Evolutionary conservation across 1,140 invertebrate species (phyloP), one percentile per base, ranked within the genome.

Genomic region (Trissolcus basalis): DNA sequence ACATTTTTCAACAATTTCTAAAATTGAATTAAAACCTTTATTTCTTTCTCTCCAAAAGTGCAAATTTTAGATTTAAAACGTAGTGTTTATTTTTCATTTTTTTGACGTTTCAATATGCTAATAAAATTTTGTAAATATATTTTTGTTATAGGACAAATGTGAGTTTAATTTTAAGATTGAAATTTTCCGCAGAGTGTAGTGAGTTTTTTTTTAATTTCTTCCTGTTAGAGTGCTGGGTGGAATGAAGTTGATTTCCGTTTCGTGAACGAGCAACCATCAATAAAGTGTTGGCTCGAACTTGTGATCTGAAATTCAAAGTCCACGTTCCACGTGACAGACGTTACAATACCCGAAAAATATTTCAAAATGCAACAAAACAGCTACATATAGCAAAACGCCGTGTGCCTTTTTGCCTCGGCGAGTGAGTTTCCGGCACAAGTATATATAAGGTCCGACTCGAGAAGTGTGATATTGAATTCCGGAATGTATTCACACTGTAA

Each of bases 381-480:
- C 10, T 16, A 58, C 58, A 64, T n/a, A n/a, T 4, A 2, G 36
- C 9, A 39, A 9, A 39, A 39, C 9, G 9, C 36, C n/a, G 9
- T 13, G 35, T 61, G 43, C 56, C 33, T 53, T 4, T 65, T 12
- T 27, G 4, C 7, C 11, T n/a, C 10, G 15, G 50, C 14, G 47
- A 61, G 59, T 19, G 43, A 69, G 72, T 76, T 69, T 59, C 27
- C 33, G 13, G 27, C 59, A 48, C 49, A 50, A 77, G 2, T 27
- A 27, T 27, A 67, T 71, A 55, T 56, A 71, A 50, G 67, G 74
- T 77, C 61, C 63, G 43, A 75, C 58, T 39, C 39, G 45, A 59
- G 67, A 78, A 70, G 77, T 71, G 58, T 69, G 71, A 70, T 74
- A 78, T 78, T 73, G 67, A 78, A 79, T 75, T 79, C 77, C 70